These are phyloP conservation scores for Oscarella lobularis DNA, from an alignment of 37 sponge, comb jelly and placozoan genomes.

Conservation along the genomic window DNA sequence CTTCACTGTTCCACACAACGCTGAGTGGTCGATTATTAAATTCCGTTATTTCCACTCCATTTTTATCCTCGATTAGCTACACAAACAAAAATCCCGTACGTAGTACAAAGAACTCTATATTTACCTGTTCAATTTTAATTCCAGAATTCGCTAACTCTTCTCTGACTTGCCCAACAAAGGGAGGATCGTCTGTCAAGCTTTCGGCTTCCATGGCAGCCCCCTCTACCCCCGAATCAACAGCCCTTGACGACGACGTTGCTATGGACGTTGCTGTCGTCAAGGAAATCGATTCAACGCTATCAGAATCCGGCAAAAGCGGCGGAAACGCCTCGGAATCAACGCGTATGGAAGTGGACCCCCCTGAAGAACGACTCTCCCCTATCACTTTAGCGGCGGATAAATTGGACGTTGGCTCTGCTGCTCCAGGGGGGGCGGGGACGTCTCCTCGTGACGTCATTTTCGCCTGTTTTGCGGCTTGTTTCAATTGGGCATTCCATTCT, in stretches of 20 bases:
- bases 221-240: background rate
- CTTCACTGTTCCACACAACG: background rate
- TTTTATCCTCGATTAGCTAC: background rate
- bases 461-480: slow-evolving; percentile 2
- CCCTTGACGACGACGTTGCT: background rate
- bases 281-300: background rate
- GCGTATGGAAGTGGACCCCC: too few species aligned
- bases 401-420: background rate
- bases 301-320: background rate
- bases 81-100: background rate
- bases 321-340: too few species aligned
- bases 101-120: background rate
- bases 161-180: background rate
- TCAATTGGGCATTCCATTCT: slow-evolving; percentile 54
- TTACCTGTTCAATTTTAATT: slow-evolving; percentile 15
- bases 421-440: background rate
- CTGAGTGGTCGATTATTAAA: slow-evolving; percentile 15
- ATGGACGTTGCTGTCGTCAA: background rate
- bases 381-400: background rate
- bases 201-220: background rate
- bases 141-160: slow-evolving; percentile 6
- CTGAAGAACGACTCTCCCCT: background rate
- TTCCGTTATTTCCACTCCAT: slow-evolving; percentile 30
- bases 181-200: background rate
- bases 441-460: background rate